These are phyloP conservation scores for Athalia circularis DNA, from an alignment of 2,888 invertebrate genomes.

Conservation along the genomic window DNA sequence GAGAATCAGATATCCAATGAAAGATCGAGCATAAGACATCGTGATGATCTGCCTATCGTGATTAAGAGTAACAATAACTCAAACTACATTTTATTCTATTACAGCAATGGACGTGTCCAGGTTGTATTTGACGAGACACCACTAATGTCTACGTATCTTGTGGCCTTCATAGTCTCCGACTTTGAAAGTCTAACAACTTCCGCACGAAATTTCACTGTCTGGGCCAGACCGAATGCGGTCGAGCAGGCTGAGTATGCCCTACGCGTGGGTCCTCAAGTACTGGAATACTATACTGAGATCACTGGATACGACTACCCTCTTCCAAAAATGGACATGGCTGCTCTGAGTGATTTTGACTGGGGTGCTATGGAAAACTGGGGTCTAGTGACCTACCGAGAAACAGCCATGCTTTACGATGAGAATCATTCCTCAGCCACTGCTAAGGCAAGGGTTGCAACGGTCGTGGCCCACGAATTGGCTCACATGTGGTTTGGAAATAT, in stretches of 20 bases:
- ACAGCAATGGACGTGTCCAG: constrained; percentile 46
- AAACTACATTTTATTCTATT: not conserved
- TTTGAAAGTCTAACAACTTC: constrained; percentile 55
- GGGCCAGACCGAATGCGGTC: constrained; percentile 69
- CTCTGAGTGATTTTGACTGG: constrained; percentile 78
- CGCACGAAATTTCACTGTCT: constrained; percentile 58
- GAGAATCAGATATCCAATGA: not conserved
- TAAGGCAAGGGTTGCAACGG: constrained; percentile 37
- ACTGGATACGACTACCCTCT: constrained; percentile 76
- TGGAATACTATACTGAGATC: constrained; percentile 76
- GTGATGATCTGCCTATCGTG: not conserved
- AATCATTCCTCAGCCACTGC: constrained; percentile 57
- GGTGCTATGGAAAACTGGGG: constrained; percentile 79
- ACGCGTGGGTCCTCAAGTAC: constrained; percentile 75
- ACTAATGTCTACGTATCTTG: constrained; percentile 77
- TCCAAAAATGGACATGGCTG: constrained; percentile 78
- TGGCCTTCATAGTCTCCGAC: constrained; percentile 72
- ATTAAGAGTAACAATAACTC: not conserved
- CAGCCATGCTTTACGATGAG: constrained; percentile 74
- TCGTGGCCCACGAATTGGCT: constrained; percentile 33
- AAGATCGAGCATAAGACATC: not conserved
- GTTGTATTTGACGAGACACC: constrained; percentile 43
- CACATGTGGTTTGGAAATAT: constrained; percentile 39
- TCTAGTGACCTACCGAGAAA: constrained; percentile 76
- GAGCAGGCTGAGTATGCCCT: constrained; percentile 75